A percentile compares a stretch with the other conserved stretches of the same genome.
Conservation (phyloP, 2,888 invertebrate genomes). For the Melieria picta region DNA sequence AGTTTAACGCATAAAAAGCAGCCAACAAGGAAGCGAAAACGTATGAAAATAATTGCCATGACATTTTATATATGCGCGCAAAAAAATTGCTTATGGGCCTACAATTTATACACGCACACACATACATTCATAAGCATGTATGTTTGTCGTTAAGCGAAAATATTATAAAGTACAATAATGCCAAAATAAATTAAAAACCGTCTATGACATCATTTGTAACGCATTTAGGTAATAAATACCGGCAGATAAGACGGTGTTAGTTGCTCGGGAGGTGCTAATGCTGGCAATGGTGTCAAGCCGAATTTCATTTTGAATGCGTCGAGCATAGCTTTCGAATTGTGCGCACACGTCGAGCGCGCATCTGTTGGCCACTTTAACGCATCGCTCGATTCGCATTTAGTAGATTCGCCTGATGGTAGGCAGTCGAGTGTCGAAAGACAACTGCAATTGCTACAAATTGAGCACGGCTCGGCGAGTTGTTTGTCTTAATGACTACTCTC, state of each 20-base stretch:
- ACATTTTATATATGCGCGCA: no score
- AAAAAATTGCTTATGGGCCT: no score
- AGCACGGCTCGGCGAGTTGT: neutral
- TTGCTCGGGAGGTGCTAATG: neutral
- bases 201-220: slow-evolving; percentile 17
- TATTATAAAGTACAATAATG: neutral
- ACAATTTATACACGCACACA: no score
- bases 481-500: neutral
- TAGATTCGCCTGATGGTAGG: neutral
- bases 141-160: no score
- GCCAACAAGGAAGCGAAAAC: no score
- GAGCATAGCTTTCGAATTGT: no score
- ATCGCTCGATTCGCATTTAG: neutral
- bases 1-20: no score
- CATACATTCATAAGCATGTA: no score
- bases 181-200: neutral
- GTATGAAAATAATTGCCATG: no score
- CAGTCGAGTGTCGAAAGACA: neutral
- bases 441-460: slow-evolving; percentile 3
- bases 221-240: no score
- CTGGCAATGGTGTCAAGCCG: neutral
- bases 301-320: no score
- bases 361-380: neutral
- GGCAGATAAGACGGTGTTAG: neutral
- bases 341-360: neutral